Evolutionary conservation across 2,113 vertebrate genomes (phyloP).

Genomic region (Eurypyga helias): DNA sequence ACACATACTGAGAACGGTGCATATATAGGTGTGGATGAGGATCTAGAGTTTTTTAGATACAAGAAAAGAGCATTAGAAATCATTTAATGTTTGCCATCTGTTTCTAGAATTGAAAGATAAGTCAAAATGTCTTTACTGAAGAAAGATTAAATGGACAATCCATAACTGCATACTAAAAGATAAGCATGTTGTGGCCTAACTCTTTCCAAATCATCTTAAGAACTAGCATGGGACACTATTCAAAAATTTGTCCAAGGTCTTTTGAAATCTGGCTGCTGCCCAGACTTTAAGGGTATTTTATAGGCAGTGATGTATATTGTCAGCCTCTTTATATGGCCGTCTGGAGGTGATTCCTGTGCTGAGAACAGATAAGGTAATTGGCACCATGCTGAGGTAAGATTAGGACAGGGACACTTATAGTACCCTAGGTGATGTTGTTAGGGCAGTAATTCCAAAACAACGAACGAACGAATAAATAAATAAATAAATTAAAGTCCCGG

Average conservation of each 20-base stretch:
- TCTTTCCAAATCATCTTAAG: neutral
- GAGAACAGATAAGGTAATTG: conserved; percentile 52
- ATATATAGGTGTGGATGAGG: neutral
- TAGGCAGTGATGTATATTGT: neutral
- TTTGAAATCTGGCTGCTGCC: neutral
- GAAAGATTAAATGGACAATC: neutral
- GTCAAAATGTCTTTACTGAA: neutral
- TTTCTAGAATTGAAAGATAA: neutral
- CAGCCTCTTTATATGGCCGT: neutral
- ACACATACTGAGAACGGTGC: neutral
- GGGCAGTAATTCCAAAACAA: neutral
- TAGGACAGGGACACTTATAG: neutral
- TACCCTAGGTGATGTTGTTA: neutral
- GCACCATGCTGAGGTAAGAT: conserved; percentile 34
- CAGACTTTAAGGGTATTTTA: conserved; percentile 6
- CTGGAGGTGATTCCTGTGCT: conserved; percentile 14
- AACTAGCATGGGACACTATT: neutral
- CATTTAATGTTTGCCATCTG: neutral
- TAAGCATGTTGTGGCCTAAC: neutral
- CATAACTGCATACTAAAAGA: neutral
- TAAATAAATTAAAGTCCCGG: neutral
- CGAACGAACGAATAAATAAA: neutral
- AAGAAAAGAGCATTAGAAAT: neutral
- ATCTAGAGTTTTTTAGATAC: neutral
- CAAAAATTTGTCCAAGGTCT: conserved; percentile 15